Conservation (phyloP, 2,888 invertebrate genomes). For the Philonicus albiceps region DNA sequence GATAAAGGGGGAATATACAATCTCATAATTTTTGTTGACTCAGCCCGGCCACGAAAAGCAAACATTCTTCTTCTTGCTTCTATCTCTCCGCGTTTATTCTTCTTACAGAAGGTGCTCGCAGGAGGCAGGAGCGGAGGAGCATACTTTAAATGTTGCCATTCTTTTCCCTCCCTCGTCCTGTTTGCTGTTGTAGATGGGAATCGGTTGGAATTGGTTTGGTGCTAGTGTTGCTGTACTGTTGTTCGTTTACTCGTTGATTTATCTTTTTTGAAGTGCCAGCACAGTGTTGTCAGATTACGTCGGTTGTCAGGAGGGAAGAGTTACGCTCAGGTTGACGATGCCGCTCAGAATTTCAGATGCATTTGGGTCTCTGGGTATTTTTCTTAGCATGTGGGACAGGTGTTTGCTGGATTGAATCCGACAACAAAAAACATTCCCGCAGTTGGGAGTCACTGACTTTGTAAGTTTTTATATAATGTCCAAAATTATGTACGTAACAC, state of each 20-base stretch:
- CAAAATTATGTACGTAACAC: neutral
- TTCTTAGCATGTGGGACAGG: neutral
- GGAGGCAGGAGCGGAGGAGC: neutral
- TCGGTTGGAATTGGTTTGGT: neutral
- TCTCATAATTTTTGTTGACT: slow-evolving; percentile 42
- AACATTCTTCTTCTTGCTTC: slow-evolving; percentile 33
- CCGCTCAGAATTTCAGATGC: neutral
- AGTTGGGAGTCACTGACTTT: neutral
- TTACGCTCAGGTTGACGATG: neutral
- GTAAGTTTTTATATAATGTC: neutral
- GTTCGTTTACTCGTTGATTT: neutral
- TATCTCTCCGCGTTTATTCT: neutral
- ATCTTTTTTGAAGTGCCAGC: neutral
- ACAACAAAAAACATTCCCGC: neutral
- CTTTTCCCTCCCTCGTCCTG: slow-evolving; percentile 15
- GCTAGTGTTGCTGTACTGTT: neutral
- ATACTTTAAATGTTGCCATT: neutral
- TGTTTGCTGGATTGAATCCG: neutral
- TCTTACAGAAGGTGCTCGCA: neutral
- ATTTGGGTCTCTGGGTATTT: neutral
- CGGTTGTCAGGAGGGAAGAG: neutral
- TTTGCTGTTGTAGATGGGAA: neutral
- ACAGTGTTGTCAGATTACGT: slow-evolving; percentile 27
- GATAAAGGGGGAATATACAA: slow-evolving; percentile 31
- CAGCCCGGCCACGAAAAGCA: slow-evolving; percentile 39